These are phyloP conservation scores for Narcine bancroftii DNA, from an alignment of 2,113 vertebrate genomes.

Conservation along the genomic window DNA sequence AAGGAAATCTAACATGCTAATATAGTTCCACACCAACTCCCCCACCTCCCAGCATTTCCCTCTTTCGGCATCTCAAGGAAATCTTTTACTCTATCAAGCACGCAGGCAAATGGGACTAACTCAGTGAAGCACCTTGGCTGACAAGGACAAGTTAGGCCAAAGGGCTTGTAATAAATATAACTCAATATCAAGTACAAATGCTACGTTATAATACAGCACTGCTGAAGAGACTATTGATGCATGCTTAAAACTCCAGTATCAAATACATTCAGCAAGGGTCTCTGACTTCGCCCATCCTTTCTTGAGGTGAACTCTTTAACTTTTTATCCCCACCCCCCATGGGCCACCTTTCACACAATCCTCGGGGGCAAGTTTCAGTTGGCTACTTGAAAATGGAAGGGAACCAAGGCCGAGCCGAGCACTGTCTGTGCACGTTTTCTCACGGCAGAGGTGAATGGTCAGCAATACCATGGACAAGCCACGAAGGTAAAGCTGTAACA, in stretches of 20 bases:
- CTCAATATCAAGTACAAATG: no score
- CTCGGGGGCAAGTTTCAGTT: neutral
- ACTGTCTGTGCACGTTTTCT: neutral
- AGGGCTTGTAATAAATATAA: no score
- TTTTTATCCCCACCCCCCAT: neutral
- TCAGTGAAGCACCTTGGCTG: no score
- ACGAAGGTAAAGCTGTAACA: neutral
- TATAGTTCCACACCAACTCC: no score
- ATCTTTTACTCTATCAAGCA: no score
- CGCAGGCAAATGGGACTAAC: no score
- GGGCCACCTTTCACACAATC: neutral
- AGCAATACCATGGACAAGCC: neutral
- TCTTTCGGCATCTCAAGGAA: no score
- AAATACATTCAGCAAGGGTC: neutral
- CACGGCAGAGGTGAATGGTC: neutral
- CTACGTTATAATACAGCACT: neutral
- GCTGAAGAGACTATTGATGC: neutral
- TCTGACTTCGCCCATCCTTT: neutral
- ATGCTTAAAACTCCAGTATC: neutral
- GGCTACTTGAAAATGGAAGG: neutral
- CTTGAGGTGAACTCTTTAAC: neutral
- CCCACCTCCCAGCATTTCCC: no score
- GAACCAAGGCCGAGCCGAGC: neutral
- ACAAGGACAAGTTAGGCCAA: no score
- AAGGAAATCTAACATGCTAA: no score